Base-by-base conservation (phyloP, 2,888 invertebrate species). In the Callimorpha dominula region DNA sequence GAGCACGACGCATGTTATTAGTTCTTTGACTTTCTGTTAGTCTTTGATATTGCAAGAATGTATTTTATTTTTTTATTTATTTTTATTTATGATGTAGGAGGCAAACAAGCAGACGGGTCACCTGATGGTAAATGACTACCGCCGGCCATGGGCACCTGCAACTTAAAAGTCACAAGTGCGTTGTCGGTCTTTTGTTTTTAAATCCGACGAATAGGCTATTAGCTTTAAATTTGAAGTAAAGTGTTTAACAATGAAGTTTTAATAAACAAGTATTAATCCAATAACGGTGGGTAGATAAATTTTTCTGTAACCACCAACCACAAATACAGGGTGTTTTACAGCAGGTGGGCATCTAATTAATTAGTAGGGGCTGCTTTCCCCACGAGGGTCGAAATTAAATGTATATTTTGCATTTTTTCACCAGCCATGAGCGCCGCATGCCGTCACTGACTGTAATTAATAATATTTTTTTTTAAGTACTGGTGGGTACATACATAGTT, bases 271-370 rank as follows among this genome's bases (percentile, higher is more conserved):
- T 74, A 75, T 78, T 77, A 79, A 84, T 75, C 74, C 73, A 79
- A 79, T 78, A 85, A 78, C 70, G 57, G 78, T 70, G 50, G 71
- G 63, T 71, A 80, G 81, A 79, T 82, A 79, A 77, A 86, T 86
- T 86, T 86, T 86, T 87, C 86, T 87, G 85, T 87, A 86, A 87
- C 88, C 85, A 82, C 83, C 83, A 87, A 87, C 88, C 87, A 82
- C 83, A 86, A 74, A 83, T 83, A 81, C 86, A 85, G 87, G 88
- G 87, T 90, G 90, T 87, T 86, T 86, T 88, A 86, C 87, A 85
- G 92, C 93, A 94, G 94, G 95, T 94, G 92, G 92, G 89, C 86
- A 88, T 91, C 90, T 94, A 94, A 93, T 94, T 94, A 94, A 92
- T 92, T 92, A 93, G 89, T 90, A 88, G 90, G 88, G 88, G 84